Evolutionary conservation across 2,888 invertebrate species (phyloP), one percentile per base, ranked within the genome.

Genomic region (Subacronicta megacephala): DNA sequence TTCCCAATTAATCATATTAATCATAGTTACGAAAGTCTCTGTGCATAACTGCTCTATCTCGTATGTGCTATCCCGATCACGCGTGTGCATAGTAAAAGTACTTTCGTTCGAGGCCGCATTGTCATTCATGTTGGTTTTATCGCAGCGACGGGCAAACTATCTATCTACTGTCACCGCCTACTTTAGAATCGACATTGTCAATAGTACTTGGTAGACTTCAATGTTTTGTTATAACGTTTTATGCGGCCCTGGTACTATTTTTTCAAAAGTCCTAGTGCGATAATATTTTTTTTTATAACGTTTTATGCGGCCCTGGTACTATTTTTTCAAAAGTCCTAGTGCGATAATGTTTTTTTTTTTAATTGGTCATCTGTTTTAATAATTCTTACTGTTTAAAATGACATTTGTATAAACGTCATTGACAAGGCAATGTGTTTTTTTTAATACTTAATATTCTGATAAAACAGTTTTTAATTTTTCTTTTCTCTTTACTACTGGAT

Each of bases 81-180:
- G 93, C 78, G 68, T 82, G 75, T 77, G 88, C 87, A 89, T 85
- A 93, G 93, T 93, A 93, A 93, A 92, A 93, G 92, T 92, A 90
- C 93, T 93, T 93, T 93, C 93, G 83, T 93, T 93, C 88, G 90
- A 87, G 91, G 93, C 85, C 90, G 86, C 87, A 91, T 92, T 91
- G 90, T 87, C 90, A 93, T 93, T 90, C 92, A 87, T 61, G 78
- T 52, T 72, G 82, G 57, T 78, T 76, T 77, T 76, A 80, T 82
- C 67, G 79, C 76, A 72, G 62, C 65, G 62, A 71, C 74, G 63
- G 69, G 58, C 76, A 61, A 68, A 78, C 81, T 72, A 80, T 75
- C 78, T 67, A 72, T 75, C 79, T 81, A 71, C 77, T 72, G 79
- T 82, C 81, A 83, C 70, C 75, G 77, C 72, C 80, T 84, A 81